A percentile compares a stretch with the other conserved stretches of the same genome.
These are phyloP conservation scores for Aphrophora alni DNA, from an alignment of 2,888 invertebrate species.

Conservation along the genomic window DNA sequence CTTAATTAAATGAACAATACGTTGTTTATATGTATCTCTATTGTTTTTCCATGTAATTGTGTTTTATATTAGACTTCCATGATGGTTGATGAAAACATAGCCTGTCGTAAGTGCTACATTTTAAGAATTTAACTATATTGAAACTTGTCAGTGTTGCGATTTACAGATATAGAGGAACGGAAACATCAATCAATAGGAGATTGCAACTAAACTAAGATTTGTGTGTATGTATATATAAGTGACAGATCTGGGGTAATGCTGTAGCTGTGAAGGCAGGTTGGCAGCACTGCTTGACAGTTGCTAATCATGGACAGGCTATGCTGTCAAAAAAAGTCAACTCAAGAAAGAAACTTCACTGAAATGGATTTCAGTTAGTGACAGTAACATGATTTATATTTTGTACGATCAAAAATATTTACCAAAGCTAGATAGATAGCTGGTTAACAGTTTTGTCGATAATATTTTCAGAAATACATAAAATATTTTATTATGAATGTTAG, in stretches of 20 bases:
- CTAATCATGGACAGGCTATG: neutral
- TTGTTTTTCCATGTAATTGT: too few relatives aligned
- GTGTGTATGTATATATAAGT: neutral
- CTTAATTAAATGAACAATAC: too few relatives aligned
- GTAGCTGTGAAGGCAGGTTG: neutral
- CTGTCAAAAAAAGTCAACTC: neutral
- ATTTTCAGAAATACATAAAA: too few relatives aligned
- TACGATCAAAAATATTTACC: neutral
- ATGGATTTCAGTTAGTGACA: neutral
- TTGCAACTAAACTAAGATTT: neutral
- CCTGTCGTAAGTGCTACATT: too few relatives aligned
- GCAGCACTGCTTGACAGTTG: neutral
- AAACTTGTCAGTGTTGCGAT: too few relatives aligned
- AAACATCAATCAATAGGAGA: neutral
- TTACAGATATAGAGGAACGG: neutral
- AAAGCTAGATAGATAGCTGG: too few relatives aligned
- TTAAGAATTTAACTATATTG: too few relatives aligned
- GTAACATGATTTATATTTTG: neutral
- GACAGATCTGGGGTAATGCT: conserved; percentile 2
- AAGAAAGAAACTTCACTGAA: neutral
- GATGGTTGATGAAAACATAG: too few relatives aligned
- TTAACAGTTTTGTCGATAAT: too few relatives aligned
- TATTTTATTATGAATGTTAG: too few relatives aligned
- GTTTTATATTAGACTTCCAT: too few relatives aligned
- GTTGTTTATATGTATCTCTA: too few relatives aligned